A percentile compares a stretch with the other conserved stretches of the same genome.
These are phyloP conservation scores for Corvus hawaiiensis DNA, from an alignment of 2,113 vertebrate genomes.

Conservation along the genomic window DNA sequence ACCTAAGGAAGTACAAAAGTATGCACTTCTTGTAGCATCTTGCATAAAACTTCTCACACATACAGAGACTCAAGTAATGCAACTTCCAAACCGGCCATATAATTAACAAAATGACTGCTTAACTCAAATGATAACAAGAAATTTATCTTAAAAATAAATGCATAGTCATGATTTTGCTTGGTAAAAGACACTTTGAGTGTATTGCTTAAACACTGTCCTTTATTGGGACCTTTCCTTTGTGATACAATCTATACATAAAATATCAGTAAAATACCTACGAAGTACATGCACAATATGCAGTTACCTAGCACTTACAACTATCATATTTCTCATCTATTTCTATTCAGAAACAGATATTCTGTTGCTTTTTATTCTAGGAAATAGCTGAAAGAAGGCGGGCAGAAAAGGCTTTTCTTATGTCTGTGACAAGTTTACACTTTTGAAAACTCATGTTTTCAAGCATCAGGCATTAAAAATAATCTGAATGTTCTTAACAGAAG, in stretches of 20 bases:
- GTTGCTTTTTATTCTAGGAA: neutral
- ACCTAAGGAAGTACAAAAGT: neutral
- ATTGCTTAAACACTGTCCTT: neutral
- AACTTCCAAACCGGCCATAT: neutral
- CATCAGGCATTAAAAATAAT: neutral
- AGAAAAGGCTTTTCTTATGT: neutral
- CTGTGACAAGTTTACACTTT: neutral
- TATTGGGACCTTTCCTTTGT: neutral
- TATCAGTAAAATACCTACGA: neutral
- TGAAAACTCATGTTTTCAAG: neutral
- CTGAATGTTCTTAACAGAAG: neutral
- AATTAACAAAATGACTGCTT: neutral
- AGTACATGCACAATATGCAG: neutral
- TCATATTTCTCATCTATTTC: neutral
- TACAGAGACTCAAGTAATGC: neutral
- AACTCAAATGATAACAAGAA: neutral
- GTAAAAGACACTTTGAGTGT: neutral
- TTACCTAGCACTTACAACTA: neutral
- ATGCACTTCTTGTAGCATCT: neutral
- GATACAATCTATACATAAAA: neutral
- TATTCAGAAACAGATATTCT: neutral
- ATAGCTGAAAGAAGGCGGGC: neutral
- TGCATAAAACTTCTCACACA: rapidly evolving
- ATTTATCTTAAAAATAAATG: neutral
- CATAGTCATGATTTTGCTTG: neutral